Conservation (phyloP, 2,888 invertebrate genomes). For the Syrista parreyssii region DNA sequence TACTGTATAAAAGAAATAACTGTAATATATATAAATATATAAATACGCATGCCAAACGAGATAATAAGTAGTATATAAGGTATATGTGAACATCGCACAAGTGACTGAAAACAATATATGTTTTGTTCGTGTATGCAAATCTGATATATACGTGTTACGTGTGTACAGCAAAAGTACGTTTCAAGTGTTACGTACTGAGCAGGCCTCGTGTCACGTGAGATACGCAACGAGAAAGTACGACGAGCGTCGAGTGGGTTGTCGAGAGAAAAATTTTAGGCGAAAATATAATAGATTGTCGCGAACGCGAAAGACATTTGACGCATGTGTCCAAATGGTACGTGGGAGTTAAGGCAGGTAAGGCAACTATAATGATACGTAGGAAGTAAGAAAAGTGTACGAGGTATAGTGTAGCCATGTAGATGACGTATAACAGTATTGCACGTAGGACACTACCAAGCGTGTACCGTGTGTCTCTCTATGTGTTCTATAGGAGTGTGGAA, state of each 20-base stretch:
- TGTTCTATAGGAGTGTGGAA: background rate
- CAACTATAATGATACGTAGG: background rate
- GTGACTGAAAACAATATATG: background rate
- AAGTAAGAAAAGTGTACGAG: background rate
- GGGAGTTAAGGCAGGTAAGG: background rate
- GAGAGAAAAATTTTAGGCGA: background rate
- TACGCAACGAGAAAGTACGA: background rate
- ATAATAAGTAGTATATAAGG: slow-evolving; percentile 9
- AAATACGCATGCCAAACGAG: slow-evolving; percentile 19
- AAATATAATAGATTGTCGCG: background rate
- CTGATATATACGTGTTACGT: background rate
- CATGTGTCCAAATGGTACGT: background rate
- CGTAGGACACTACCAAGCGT: background rate
- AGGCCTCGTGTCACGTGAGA: background rate
- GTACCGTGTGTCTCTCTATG: background rate
- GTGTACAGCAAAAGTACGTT: background rate
- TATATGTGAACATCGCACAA: background rate
- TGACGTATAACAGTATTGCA: background rate
- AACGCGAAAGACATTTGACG: background rate
- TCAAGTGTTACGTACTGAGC: background rate
- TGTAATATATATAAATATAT: background rate
- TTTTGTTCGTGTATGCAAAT: background rate
- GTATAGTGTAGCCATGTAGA: background rate
- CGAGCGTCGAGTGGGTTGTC: background rate
- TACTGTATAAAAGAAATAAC: slow-evolving; percentile 12